Percentiles rank a stretch among this genome's conserved stretches.
These are phyloP conservation scores for Pogona vitticeps DNA, from an alignment of 2,113 vertebrate genomes.

Conservation along the genomic window DNA sequence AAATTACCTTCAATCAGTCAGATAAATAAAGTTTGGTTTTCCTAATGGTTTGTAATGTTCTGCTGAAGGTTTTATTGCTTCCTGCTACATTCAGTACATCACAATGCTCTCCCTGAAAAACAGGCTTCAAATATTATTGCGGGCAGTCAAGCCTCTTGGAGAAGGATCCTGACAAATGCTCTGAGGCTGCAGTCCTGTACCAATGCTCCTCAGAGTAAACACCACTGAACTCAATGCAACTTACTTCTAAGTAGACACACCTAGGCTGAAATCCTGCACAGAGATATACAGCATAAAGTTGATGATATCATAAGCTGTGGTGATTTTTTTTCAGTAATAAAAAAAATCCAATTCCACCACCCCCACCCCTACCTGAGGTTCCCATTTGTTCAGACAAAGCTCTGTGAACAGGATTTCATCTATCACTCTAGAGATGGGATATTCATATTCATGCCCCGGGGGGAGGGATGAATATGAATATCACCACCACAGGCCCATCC, in stretches of 20 bases:
- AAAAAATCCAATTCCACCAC: too few relatives aligned
- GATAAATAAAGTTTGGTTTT: constrained; percentile 32
- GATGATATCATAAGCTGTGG: too few relatives aligned
- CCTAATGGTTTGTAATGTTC: constrained; percentile 35
- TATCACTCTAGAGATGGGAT: too few relatives aligned
- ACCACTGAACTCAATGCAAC: background rate
- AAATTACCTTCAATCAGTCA: constrained; percentile 27
- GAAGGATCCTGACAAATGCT: background rate
- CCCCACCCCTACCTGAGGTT: too few relatives aligned
- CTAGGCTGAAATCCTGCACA: too few relatives aligned
- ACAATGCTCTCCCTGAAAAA: constrained; percentile 6
- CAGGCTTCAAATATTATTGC: constrained; percentile 14
- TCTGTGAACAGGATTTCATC: too few relatives aligned
- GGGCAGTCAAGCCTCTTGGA: background rate
- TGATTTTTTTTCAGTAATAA: too few relatives aligned
- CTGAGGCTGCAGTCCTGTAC: background rate
- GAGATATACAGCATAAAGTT: too few relatives aligned
- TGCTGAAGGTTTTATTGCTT: constrained; percentile 17
- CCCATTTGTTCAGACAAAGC: too few relatives aligned
- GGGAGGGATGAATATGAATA: too few relatives aligned
- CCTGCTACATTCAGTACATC: background rate
- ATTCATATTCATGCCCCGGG: too few relatives aligned
- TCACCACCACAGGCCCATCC: too few relatives aligned
- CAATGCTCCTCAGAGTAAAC: background rate
- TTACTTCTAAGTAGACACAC: background rate